Percentiles rank a stretch among this genome's conserved stretches.
These are phyloP conservation scores for Pollenia labialis DNA, from an alignment of 2,888 invertebrate genomes.

Conservation along the genomic window DNA sequence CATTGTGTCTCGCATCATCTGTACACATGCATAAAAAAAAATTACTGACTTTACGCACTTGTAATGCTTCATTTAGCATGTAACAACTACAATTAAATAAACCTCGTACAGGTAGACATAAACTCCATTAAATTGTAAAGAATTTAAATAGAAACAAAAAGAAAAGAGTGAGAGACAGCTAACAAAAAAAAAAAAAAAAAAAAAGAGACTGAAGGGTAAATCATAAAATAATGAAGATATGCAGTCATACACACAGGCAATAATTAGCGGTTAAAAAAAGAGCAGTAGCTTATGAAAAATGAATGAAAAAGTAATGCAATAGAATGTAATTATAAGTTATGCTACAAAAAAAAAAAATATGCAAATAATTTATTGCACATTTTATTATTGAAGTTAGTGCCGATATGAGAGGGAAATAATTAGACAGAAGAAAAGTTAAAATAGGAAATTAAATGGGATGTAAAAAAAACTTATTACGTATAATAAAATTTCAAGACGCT, in stretches of 20 bases:
- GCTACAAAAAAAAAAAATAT: not conserved
- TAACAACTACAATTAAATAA: conserved; percentile 64
- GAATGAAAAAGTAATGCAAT: conserved; percentile 17
- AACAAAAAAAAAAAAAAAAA: too few relatives aligned
- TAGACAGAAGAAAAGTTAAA: not conserved
- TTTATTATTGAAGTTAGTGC: not conserved
- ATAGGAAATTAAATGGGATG: conserved; percentile 2
- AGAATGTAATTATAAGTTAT: conserved; percentile 46
- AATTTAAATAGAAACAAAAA: not conserved
- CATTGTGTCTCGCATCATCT: not conserved
- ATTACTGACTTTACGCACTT: conserved; percentile 60
- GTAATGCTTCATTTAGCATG: conserved; percentile 67
- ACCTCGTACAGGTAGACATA: conserved; percentile 53
- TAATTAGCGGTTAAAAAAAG: conserved; percentile 24
- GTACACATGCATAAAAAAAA: not conserved
- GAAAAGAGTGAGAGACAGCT: conserved; percentile 1
- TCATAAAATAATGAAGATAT: conserved; percentile 26
- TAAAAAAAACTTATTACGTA: not conserved
- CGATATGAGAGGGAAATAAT: not conserved
- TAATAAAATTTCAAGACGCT: conserved; percentile 25
- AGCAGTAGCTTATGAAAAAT: conserved; percentile 12
- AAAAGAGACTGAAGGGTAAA: not conserved
- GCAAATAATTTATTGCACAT: not conserved
- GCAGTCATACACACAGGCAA: not conserved
- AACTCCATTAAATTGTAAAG: conserved; percentile 60